phyloP scores from a whole-genome alignment of 2,113 vertebrate species.

The Raja brachyura region DNA sequence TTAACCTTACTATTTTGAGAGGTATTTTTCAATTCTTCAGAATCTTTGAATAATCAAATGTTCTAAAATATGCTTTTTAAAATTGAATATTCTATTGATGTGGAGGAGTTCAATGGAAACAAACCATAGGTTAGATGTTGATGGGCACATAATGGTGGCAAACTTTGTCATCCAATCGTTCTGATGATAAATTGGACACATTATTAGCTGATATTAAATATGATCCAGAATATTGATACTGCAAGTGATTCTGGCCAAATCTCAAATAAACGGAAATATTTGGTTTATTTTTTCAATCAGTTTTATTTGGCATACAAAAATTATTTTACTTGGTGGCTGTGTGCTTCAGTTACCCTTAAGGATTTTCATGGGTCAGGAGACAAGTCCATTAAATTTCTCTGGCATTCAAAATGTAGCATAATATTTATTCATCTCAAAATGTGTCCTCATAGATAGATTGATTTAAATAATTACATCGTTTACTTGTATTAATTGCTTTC shows the following conservation, averaged over 20 bases:
- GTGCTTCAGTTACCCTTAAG: not conserved
- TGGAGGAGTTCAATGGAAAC: not conserved
- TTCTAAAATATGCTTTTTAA: not conserved
- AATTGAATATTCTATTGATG: slow-evolving; percentile 17
- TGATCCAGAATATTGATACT: not conserved
- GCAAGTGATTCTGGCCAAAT: not conserved
- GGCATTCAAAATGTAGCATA: not conserved
- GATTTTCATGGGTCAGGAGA: slow-evolving; percentile 1
- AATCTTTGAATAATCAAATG: not conserved
- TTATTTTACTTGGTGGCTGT: not conserved
- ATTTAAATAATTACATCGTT: not conserved
- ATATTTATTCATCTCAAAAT: not conserved
- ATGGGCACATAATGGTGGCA: not conserved
- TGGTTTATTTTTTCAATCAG: not conserved
- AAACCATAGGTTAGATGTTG: not conserved
- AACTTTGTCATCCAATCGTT: not conserved
- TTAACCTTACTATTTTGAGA: too few species aligned
- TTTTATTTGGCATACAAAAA: not conserved
- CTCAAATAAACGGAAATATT: not conserved
- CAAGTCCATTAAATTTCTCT: not conserved
- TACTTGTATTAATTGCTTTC: not conserved
- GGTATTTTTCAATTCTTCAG: not conserved
- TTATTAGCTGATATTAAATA: not conserved
- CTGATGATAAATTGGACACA: not conserved
- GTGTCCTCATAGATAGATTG: not conserved